Evolutionary conservation across 2,888 invertebrate species (phyloP).

Genomic region (Norana najaformis): DNA sequence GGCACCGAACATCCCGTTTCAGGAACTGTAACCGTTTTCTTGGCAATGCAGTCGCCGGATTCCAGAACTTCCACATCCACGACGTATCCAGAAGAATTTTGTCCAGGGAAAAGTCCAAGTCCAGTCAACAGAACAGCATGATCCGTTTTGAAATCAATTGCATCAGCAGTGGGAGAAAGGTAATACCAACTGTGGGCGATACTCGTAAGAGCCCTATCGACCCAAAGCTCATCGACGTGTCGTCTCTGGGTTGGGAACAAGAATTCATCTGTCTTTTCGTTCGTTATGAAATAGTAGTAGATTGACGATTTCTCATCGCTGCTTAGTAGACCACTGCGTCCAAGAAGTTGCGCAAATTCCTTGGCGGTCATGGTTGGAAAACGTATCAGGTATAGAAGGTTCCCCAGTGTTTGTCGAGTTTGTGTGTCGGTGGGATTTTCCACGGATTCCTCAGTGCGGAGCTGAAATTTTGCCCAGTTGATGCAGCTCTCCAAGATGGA

Average conservation of each 20-base stretch:
- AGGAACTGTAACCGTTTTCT: background rate
- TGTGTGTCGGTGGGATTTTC: background rate
- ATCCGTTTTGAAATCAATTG: background rate
- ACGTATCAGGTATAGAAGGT: background rate
- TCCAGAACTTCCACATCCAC: background rate
- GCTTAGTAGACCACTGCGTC: background rate
- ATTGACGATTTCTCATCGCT: background rate
- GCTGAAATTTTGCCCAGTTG: background rate
- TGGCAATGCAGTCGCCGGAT: background rate
- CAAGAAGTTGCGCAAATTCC: background rate
- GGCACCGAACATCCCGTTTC: background rate
- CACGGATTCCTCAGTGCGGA: background rate
- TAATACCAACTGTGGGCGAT: background rate
- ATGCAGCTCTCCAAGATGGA: background rate
- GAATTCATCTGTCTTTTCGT: background rate
- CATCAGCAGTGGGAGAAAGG: background rate
- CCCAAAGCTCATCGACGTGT: background rate
- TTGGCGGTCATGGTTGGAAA: background rate
- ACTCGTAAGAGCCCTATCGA: background rate
- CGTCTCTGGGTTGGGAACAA: background rate
- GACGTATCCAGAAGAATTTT: background rate
- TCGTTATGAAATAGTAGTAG: background rate
- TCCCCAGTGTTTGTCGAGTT: background rate
- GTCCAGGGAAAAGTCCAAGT: background rate
- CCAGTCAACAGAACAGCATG: background rate